A percentile compares a stretch with the other conserved stretches of the same genome.
phyloP scores from a whole-genome alignment of 1,140 invertebrate species.

The Plodia interpunctella region DNA sequence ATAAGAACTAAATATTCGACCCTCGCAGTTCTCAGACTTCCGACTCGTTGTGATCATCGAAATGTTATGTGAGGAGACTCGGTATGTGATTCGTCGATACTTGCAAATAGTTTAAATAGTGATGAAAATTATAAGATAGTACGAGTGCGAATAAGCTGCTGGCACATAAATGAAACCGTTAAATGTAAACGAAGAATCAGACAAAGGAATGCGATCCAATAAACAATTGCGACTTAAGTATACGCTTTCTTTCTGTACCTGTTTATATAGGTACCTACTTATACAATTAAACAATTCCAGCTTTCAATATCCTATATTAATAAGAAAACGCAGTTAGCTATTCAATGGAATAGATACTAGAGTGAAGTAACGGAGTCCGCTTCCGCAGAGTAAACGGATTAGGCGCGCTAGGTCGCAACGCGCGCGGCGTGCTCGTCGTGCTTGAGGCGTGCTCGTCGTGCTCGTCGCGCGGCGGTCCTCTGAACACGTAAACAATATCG shows the following conservation, averaged over 20 bases:
- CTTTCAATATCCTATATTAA: not conserved
- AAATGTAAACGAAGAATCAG: not conserved
- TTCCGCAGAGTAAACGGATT: not conserved
- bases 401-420: not conserved
- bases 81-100: not conserved
- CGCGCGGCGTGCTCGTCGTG: constrained; percentile 6
- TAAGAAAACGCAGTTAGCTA: not conserved
- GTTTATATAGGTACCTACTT: not conserved
- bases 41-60: not conserved
- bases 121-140: not conserved
- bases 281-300: not conserved
- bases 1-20: not conserved
- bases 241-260: not conserved
- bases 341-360: not conserved
- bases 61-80: not conserved
- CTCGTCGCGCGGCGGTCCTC: not conserved
- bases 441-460: constrained; percentile 1
- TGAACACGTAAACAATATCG: constrained; percentile 25
- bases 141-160: not conserved
- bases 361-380: too few species aligned
- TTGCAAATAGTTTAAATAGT: not conserved
- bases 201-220: not conserved
- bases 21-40: not conserved
- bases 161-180: not conserved
- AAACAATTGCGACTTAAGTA: not conserved